A percentile compares a stretch with the other conserved stretches of the same genome.
Evolutionary conservation across 2,113 vertebrate genomes (phyloP).

Genomic region (Rattus rattus): DNA sequence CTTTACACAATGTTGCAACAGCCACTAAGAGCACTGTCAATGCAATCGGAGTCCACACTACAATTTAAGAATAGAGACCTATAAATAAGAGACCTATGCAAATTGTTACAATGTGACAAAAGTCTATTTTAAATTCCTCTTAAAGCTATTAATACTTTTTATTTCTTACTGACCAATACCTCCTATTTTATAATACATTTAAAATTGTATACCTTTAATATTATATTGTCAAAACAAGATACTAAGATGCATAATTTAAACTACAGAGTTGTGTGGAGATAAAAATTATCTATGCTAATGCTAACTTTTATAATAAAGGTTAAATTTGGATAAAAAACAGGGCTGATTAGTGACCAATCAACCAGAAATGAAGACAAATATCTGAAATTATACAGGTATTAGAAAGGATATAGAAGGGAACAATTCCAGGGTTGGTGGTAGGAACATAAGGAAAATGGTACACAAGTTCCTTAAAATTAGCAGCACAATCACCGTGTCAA

Average conservation of each 20-base stretch:
- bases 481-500: neutral
- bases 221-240: constrained; percentile 44
- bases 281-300: neutral
- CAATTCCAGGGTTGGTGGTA: too few species aligned
- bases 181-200: constrained; percentile 35
- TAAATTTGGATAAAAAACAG: neutral
- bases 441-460: neutral
- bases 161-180: neutral
- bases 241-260: constrained; percentile 23
- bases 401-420: neutral
- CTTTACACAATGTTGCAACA: constrained; percentile 96
- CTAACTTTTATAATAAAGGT: constrained; percentile 55
- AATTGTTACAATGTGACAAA: constrained; percentile 57
- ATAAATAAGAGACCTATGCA: neutral
- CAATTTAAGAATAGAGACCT: constrained; percentile 74
- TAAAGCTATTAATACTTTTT: neutral
- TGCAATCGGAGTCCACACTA: constrained; percentile 96
- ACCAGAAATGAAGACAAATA: constrained; percentile 26
- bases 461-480: neutral
- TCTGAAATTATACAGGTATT: neutral
- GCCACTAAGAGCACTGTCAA: constrained; percentile 95
- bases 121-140: constrained; percentile 38
- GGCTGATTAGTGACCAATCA: neutral
- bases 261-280: neutral
- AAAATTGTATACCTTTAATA: constrained; percentile 43